A percentile compares a stretch with the other conserved stretches of the same genome.
These are phyloP conservation scores for Meghimatium bilineatum DNA, from an alignment of 2,888 invertebrate species.

Conservation along the genomic window DNA sequence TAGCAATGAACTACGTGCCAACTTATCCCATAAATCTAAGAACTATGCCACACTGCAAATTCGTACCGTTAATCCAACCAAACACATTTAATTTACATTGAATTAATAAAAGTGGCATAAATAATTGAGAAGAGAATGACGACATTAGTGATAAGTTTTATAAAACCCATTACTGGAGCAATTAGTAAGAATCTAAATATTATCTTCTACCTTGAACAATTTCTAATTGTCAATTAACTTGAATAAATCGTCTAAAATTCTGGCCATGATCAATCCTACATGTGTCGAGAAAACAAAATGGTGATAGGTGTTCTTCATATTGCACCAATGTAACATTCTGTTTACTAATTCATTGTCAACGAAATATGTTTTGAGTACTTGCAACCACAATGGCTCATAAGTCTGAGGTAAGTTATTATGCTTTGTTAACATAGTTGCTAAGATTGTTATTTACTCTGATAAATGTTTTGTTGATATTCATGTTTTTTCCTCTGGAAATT, in stretches of 20 bases:
- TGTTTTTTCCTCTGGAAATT: background rate
- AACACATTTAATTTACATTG: no score
- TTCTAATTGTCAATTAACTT: background rate
- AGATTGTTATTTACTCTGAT: background rate
- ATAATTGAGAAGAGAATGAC: no score
- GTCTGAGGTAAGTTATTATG: slow-evolving; percentile 2
- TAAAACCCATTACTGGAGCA: no score
- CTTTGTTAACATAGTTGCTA: background rate
- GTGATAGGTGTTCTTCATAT: slow-evolving; percentile 4
- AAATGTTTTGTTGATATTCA: background rate
- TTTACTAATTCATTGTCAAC: slow-evolving; percentile 15
- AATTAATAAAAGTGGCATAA: background rate
- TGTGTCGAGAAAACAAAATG: slow-evolving; percentile 23
- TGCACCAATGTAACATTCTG: background rate
- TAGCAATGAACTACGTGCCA: no score
- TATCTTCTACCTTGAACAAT: no score
- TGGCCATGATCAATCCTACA: slow-evolving; percentile 18
- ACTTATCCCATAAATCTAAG: slow-evolving; percentile 13
- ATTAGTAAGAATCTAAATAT: background rate
- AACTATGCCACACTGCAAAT: background rate
- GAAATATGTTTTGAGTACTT: slow-evolving; percentile 16
- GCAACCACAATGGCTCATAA: slow-evolving; percentile 2
- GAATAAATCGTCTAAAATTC: background rate
- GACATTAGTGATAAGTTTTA: background rate
- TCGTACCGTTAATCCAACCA: background rate